Evolutionary conservation across 2,888 invertebrate genomes (phyloP), one percentile per base, ranked within the genome.

Genomic region (Aproaerema taeniolella): DNA sequence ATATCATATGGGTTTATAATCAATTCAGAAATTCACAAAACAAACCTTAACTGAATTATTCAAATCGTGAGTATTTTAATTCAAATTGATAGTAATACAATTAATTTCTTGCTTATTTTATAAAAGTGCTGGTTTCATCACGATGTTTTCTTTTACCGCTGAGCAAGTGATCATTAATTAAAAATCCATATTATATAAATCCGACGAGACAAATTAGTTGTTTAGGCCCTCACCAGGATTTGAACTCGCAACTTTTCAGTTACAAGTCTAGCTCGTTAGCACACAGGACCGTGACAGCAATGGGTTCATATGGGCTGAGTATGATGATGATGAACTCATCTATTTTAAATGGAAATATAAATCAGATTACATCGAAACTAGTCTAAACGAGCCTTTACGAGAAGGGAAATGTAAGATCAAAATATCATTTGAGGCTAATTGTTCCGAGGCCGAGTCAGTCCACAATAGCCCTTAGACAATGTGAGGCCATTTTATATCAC

Each of bases 381-480:
- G 26, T 26, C 8, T 26, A 12, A 37, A 29, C 37, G 30, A 20
- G 13, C 26, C 26, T 9, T 3, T n/a, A 9, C 6, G n/a, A 20
- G 20, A 13, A 20, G 12, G 14, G 20, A 37, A 11, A 7, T 11
- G 15, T n/a, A 29, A 28, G 38, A 41, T 42, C 38, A 36, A 39
- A 42, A 35, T 41, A 43, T 51, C 45, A 51, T 52, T 42, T 49
- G 45, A 51, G 49, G 52, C 46, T 55, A 50, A 55, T 53, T 55
- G 51, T 43, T 35, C 35, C 26, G 31, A 39, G 48, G 46, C 47
- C 50, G 38, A 38, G 50, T 44, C 44, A 30, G 11, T 31, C 31
- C 37, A 50, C 47, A 50, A 49, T 44, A 33, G 43, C 32, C 31
- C 17, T 20, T 45, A 52, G 46, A 52, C 46, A 50, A 46, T 50